A percentile compares a stretch with the other conserved stretches of the same genome.
Evolutionary conservation across 2,888 invertebrate genomes (phyloP).

Genomic region (Pasiphila rectangulata): DNA sequence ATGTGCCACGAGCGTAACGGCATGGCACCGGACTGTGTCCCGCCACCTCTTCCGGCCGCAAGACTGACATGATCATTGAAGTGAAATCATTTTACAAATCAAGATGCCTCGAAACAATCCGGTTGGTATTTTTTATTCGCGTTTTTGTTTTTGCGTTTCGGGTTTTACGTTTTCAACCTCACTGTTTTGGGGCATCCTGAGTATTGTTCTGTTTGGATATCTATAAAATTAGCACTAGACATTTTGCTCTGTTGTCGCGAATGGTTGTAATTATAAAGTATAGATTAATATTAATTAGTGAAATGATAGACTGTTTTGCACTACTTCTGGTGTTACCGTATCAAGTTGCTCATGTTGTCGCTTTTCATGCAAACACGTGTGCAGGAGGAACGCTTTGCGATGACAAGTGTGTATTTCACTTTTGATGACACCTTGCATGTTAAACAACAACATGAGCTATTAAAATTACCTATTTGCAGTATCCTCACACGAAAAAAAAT

Average conservation of each 20-base stretch:
- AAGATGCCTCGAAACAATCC: slow-evolving; percentile 29
- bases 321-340: slow-evolving; percentile 61
- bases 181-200: slow-evolving; percentile 61
- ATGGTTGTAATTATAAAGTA: slow-evolving; percentile 77
- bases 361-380: slow-evolving; percentile 42
- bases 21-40: slow-evolving; percentile 38
- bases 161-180: slow-evolving; percentile 10
- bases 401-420: slow-evolving; percentile 52
- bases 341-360: slow-evolving; percentile 45
- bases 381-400: slow-evolving; percentile 62
- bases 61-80: slow-evolving; percentile 63
- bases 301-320: slow-evolving; percentile 78
- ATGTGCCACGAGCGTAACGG: slow-evolving; percentile 40
- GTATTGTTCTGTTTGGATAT: slow-evolving; percentile 60
- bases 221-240: slow-evolving; percentile 70
- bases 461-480: slow-evolving; percentile 27
- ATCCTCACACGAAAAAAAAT: slow-evolving; percentile 55
- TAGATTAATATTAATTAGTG: slow-evolving; percentile 69
- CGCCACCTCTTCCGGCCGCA: slow-evolving; percentile 54
- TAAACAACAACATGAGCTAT: slow-evolving; percentile 42
- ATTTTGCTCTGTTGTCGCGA: slow-evolving; percentile 75
- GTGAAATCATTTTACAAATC: slow-evolving; percentile 13
- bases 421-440: slow-evolving; percentile 43
- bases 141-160: slow-evolving; percentile 28
- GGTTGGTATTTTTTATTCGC: slow-evolving; percentile 15